Base-by-base conservation (phyloP, 2,888 invertebrate genomes). In the Drosophila percnosoma region DNA sequence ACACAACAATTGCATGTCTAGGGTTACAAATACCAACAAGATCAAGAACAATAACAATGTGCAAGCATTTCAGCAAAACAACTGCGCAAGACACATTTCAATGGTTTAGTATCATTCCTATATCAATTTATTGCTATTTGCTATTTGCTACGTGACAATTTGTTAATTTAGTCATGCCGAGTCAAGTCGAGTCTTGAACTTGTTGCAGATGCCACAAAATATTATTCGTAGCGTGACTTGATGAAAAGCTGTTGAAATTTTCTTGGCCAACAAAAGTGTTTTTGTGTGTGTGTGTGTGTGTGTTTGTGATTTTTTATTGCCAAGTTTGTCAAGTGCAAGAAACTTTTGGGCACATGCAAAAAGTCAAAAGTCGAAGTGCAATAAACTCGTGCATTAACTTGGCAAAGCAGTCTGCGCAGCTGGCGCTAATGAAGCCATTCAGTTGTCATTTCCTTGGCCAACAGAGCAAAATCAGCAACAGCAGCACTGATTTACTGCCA, bases 301-400 rank as follows among this genome's bases (percentile, higher is more conserved):
- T 27, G 3, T 21, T 64, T 38, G 21, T 10, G 29, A 29, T 13
- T 42, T 42, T 65, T 54, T 68, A 36, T 52, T 33, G 36, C 10
- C 63, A 60, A 63, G 36, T 76, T 67, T 45, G 59, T 49, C 68
- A 75, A 82, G 83, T 77, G 78, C 83, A 83, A 82, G 74, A 78
- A 88, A 80, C 78, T 83, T 78, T 58, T 36, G 38, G 52, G 27
- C 52, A 38, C 69, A 73, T 55, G 63, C 60, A 68, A 62, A 73
- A 74, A 87, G 87, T 87, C 87, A 87, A 83, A 87, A 86, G 87
- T 88, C 87, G 87, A 83, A 90, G 87, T 87, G 90, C 90, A 90
- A 87, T 78, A 90, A 87, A 87, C 87, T 75, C 54, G 31, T 62
- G 66, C 70, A 68, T 68, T 67, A 60, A 71, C 76, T 68, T 59